phyloP scores from a whole-genome alignment of 1,140 invertebrate species.

The Lordiphosa mommai region DNA sequence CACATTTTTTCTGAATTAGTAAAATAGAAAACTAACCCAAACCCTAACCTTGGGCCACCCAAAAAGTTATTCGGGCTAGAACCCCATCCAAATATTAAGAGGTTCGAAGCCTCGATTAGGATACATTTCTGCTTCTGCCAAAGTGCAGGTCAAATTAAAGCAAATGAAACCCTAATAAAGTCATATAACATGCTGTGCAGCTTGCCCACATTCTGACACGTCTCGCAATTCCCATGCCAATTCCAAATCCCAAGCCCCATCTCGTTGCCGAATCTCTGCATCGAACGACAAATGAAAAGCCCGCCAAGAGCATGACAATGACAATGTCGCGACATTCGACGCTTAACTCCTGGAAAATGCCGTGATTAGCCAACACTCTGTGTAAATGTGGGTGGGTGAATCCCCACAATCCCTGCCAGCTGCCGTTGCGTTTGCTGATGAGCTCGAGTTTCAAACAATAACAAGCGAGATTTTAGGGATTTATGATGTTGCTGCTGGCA shows the following conservation, averaged over 20 bases:
- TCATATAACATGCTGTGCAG: constrained; percentile 19
- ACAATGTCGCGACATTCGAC: constrained; percentile 47
- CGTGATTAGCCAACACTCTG: constrained; percentile 56
- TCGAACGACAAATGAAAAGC: constrained; percentile 28
- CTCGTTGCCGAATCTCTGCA: constrained; percentile 19
- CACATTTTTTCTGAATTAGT: too few species aligned
- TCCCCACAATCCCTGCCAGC: constrained; percentile 16
- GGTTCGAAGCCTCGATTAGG: too few species aligned
- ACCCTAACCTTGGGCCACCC: too few species aligned
- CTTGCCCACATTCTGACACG: constrained; percentile 8
- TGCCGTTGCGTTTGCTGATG: constrained; percentile 40
- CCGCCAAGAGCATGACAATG: constrained; percentile 11
- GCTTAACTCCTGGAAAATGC: constrained; percentile 53
- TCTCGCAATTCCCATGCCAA: not conserved
- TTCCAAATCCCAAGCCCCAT: not conserved
- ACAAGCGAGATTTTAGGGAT: constrained; percentile 70
- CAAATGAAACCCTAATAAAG: constrained; percentile 41
- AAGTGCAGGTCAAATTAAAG: constrained; percentile 1
- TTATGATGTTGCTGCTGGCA: constrained; percentile 55
- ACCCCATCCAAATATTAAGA: too few species aligned
- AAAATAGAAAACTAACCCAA: too few species aligned
- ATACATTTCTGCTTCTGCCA: not conserved
- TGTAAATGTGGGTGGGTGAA: constrained; percentile 8
- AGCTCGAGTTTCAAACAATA: constrained; percentile 72
- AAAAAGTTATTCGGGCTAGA: too few species aligned